These are phyloP conservation scores for Herpetotheres cachinnans DNA, from an alignment of 2,113 vertebrate genomes.

Conservation along the genomic window DNA sequence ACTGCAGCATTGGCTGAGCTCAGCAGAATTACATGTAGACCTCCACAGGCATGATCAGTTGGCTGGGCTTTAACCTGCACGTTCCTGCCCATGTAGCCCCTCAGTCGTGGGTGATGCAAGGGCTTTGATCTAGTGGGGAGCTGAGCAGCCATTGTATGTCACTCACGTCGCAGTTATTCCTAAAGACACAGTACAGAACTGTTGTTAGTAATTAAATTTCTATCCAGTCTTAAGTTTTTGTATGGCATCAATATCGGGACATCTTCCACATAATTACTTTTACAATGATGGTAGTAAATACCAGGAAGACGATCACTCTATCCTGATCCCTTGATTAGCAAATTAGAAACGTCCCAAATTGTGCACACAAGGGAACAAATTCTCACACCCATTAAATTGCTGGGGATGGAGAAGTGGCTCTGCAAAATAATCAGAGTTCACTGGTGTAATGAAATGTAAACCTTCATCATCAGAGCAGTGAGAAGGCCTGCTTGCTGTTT, in stretches of 20 bases:
- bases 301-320: background rate
- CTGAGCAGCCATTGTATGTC: background rate
- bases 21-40: background rate
- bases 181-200: background rate
- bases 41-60: background rate
- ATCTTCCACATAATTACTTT: background rate
- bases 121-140: background rate
- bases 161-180: background rate
- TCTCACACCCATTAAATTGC: background rate
- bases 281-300: background rate
- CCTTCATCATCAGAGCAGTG: background rate
- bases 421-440: background rate
- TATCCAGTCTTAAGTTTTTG: background rate
- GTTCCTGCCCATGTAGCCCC: background rate
- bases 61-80: background rate
- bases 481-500: background rate
- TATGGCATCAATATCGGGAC: background rate
- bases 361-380: background rate
- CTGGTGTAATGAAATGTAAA: background rate
- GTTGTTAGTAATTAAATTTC: background rate
- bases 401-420: background rate
- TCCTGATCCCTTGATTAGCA: background rate
- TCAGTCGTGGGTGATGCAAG: background rate
- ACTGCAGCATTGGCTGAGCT: background rate
- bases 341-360: background rate